Base-by-base conservation (phyloP, 2,888 invertebrate species). In the Leucophenga maculata region DNA sequence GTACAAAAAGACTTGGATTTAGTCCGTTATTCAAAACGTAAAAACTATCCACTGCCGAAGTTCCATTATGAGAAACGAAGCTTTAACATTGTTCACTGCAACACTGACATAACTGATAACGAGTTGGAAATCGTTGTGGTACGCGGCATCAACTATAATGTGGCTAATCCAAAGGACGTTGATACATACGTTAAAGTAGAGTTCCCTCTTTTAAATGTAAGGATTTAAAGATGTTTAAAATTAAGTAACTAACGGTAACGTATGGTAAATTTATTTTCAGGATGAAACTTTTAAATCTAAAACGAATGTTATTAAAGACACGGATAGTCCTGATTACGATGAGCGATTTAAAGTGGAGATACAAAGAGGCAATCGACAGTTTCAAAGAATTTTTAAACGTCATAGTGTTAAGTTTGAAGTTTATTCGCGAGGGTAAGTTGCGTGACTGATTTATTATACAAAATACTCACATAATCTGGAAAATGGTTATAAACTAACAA, bases 111-210 rank as follows among this genome's bases (percentile, higher is more conserved):
- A 74, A 94, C 93, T 55, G 97, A 97, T 86, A 95, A 94, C 88
- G 97, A 97, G 84, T 89, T 98, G 79, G 97, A 98, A 90, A 89
- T 98, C 77, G 92, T 92, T 22, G 92, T 98, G 73, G 91, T 97
- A 1, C 92, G 96, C 78, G 98, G 98, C 62, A 93, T 97, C 72
- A 95, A 95, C 78, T 97, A 95, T 89, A 93, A 92, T 87, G 95
- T 95, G 59, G 89, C 92, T 68, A 94, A 94, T 87, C 93, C 96
- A 0, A 94, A 94, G 85, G 97, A 97, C 72, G 91, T 97, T 32
- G 97, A 98, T 84, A 97, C 98, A 0, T 98, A 95, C 85, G 95
- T 99, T 13, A 95, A 94, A 86, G 94, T 94, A 83, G 97, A 98
- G 85, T 96, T 98, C 87, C 97, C 98, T 0, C 74, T 86, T 0